Conservation (phyloP, 2,888 invertebrate species). For the Cephus rjabovi region DNA sequence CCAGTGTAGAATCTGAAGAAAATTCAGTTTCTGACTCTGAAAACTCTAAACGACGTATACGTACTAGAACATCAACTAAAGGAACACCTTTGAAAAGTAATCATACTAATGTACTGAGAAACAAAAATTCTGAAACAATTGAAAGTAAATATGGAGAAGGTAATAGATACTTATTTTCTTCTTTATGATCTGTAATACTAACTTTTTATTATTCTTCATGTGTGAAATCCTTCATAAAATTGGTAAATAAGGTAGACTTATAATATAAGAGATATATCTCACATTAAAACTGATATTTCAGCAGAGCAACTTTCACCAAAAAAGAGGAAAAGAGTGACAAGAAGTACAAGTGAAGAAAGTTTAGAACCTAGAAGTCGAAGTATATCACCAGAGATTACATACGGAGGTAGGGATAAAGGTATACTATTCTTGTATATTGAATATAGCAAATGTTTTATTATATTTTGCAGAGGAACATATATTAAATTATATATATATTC, state of each 20-base stretch:
- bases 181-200: background rate
- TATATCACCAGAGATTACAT: conserved; percentile 30
- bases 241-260: background rate
- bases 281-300: background rate
- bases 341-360: conserved; percentile 22
- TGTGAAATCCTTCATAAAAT: background rate
- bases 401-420: conserved; percentile 21
- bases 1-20: conserved; percentile 4
- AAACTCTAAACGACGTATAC: background rate
- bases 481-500: no score
- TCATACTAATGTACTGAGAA: background rate
- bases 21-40: background rate
- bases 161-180: background rate
- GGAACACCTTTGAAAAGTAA: conserved; percentile 8
- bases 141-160: background rate
- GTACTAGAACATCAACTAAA: background rate
- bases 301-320: background rate
- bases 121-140: background rate
- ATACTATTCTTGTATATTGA: background rate
- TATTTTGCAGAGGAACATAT: no score
- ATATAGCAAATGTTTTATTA: no score
- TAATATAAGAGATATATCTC: background rate
- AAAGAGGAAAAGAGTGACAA: conserved; percentile 19
- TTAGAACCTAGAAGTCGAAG: conserved; percentile 22
- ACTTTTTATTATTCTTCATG: background rate